These are phyloP conservation scores for Orius insidiosus DNA, from an alignment of 1,140 invertebrate genomes.

Conservation along the genomic window DNA sequence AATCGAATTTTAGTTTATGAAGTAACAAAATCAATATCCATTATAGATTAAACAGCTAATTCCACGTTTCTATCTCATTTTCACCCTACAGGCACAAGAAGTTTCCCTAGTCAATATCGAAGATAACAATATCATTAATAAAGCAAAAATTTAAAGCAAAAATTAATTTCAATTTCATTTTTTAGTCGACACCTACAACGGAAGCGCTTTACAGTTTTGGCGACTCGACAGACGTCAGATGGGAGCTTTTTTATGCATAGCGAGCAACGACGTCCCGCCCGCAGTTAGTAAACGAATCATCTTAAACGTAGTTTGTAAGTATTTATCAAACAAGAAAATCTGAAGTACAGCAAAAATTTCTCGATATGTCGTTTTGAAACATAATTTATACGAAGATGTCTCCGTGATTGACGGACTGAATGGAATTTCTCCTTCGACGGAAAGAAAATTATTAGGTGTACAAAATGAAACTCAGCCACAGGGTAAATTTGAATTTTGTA, in stretches of 20 bases:
- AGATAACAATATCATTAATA: neutral
- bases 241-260: constrained; percentile 75
- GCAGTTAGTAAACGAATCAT: constrained; percentile 74
- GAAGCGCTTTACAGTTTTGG: constrained; percentile 50
- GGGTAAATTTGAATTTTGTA: too few relatives aligned
- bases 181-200: constrained; percentile 51
- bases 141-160: neutral
- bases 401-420: too few relatives aligned
- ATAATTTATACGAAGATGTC: too few relatives aligned
- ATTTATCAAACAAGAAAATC: too few relatives aligned
- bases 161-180: neutral
- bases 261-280: constrained; percentile 74
- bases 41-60: neutral
- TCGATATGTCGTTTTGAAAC: too few relatives aligned
- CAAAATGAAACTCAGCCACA: too few relatives aligned
- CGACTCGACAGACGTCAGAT: constrained; percentile 64
- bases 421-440: too few relatives aligned
- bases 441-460: too few relatives aligned
- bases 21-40: too few relatives aligned
- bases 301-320: constrained; percentile 78
- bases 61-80: neutral
- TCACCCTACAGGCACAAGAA: neutral
- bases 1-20: too few relatives aligned
- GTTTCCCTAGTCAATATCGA: neutral
- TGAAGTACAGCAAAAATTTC: too few relatives aligned